phyloP scores from a whole-genome alignment of 1,140 invertebrate genomes.

The Scaptomyza hsui region DNA sequence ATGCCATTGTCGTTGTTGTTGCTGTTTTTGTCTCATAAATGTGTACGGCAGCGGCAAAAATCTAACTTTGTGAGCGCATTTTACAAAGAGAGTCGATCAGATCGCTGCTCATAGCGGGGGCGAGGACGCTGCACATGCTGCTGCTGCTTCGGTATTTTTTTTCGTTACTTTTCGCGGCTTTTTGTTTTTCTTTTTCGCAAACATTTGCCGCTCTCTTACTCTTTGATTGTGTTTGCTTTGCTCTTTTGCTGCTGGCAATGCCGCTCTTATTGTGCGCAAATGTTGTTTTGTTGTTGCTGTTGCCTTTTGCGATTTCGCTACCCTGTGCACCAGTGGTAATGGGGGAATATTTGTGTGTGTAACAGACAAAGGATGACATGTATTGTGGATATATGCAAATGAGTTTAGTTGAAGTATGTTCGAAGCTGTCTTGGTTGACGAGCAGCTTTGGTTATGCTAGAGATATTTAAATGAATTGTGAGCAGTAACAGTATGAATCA shows the following conservation, averaged over 20 bases:
- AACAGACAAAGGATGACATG: background rate
- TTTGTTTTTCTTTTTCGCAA: constrained; percentile 46
- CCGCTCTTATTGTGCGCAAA: constrained; percentile 46
- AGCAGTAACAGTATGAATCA: background rate
- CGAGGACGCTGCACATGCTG: constrained; percentile 41
- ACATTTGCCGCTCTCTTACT: constrained; percentile 24
- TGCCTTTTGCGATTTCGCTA: constrained; percentile 52
- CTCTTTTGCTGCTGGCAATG: constrained; percentile 27
- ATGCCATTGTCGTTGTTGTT: constrained; percentile 53
- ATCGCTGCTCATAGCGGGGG: constrained; percentile 37
- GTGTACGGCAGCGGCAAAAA: constrained; percentile 52
- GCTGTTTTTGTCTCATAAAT: constrained; percentile 73
- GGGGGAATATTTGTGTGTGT: constrained; percentile 5
- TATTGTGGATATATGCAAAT: background rate
- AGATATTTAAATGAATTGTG: background rate
- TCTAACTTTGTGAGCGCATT: constrained; percentile 77
- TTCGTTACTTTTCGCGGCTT: constrained; percentile 30
- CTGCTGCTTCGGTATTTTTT: constrained; percentile 25
- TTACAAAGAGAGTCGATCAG: constrained; percentile 56
- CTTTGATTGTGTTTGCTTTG: constrained; percentile 27
- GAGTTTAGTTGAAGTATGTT: background rate
- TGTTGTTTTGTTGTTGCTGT: constrained; percentile 30
- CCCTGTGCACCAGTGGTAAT: background rate
- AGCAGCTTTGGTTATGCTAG: background rate
- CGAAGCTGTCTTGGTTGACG: background rate